Percentiles rank a stretch among this genome's conserved stretches.
Conservation (phyloP, 1,140 invertebrate genomes). For the Neomicropteryx cornuta region DNA sequence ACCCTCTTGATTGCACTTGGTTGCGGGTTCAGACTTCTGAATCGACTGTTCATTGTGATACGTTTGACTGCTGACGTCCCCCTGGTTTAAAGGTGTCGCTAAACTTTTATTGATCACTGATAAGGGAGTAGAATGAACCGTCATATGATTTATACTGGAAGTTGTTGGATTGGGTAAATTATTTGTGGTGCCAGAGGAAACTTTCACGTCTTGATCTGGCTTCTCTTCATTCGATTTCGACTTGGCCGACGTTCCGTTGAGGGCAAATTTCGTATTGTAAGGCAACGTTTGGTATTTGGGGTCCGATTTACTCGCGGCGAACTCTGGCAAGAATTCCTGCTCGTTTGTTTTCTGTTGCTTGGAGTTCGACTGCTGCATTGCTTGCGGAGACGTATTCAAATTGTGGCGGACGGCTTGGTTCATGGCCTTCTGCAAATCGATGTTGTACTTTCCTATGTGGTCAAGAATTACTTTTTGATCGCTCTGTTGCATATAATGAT, state of each 20-base stretch:
- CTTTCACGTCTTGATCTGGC: constrained; percentile 14
- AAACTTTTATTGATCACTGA: constrained; percentile 55
- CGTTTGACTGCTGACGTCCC: constrained; percentile 34
- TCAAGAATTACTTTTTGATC: constrained; percentile 35
- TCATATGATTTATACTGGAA: constrained; percentile 39
- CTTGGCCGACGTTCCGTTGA: constrained; percentile 29
- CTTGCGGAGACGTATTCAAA: constrained; percentile 23
- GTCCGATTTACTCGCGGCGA: constrained; percentile 67
- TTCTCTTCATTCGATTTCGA: constrained; percentile 28
- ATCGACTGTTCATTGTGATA: constrained; percentile 34
- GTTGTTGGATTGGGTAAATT: constrained; percentile 26
- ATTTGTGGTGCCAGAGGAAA: constrained; percentile 17
- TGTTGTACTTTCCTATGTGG: constrained; percentile 29
- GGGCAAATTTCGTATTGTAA: constrained; percentile 75
- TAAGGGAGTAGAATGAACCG: constrained; percentile 54
- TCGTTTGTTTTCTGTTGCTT: constrained; percentile 37
- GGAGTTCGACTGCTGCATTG: constrained; percentile 32
- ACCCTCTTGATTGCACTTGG: constrained; percentile 37
- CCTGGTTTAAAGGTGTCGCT: constrained; percentile 45
- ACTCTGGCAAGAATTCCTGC: constrained; percentile 39
- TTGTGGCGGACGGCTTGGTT: constrained; percentile 14
- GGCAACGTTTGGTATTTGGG: constrained; percentile 90
- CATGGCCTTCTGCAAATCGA: constrained; percentile 13
- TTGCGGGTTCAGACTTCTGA: constrained; percentile 37
- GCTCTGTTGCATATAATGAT: constrained; percentile 19